These are phyloP conservation scores for Peromyscus leucopus DNA, from an alignment of 2,113 vertebrate species.

Conservation along the genomic window DNA sequence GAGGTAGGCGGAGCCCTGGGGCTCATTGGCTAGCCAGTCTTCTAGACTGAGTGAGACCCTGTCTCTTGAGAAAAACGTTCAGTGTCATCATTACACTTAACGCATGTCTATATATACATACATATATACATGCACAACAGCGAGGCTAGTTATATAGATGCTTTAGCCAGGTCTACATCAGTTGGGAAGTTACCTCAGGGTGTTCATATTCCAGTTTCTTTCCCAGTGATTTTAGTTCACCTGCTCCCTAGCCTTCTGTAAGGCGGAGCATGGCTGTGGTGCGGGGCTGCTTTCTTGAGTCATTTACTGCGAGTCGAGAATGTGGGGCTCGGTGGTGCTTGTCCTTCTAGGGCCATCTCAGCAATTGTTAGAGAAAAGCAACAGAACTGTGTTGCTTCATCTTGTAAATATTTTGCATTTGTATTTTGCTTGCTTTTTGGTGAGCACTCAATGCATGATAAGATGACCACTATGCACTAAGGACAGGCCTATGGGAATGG, in stretches of 20 bases:
- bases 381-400: neutral
- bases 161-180: neutral
- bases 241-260: neutral
- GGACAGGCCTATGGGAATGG: too few species aligned
- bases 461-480: neutral
- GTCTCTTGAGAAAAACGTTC: neutral
- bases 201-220: neutral
- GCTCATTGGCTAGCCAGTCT: neutral
- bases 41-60: neutral
- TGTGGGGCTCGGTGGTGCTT: neutral
- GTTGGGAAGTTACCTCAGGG: neutral
- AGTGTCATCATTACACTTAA: neutral
- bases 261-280: neutral
- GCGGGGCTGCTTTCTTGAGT: neutral
- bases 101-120: too few species aligned
- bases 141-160: neutral
- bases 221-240: neutral
- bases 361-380: neutral
- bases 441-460: neutral
- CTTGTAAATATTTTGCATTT: slow-evolving; percentile 47
- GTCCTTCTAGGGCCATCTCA: neutral
- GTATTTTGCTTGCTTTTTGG: neutral
- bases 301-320: neutral
- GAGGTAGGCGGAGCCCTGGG: too few species aligned
- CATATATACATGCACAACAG: neutral